phyloP scores from a whole-genome alignment of 2,113 vertebrate species.

The Puffinus mauretanicus region DNA sequence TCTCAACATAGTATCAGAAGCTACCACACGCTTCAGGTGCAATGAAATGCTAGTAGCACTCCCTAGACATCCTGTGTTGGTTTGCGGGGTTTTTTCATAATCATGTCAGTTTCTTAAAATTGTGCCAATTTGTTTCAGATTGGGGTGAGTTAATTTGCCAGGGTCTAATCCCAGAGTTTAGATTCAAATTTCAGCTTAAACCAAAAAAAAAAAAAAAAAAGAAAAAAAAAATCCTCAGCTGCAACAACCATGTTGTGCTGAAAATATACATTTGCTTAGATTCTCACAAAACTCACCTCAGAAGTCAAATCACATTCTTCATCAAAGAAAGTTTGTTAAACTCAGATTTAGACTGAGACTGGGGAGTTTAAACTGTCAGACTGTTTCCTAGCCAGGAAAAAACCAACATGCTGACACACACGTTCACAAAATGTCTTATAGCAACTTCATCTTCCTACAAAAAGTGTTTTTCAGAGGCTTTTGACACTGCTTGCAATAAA shows the following conservation, averaged over 20 bases:
- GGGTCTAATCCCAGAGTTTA: background rate
- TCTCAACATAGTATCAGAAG: background rate
- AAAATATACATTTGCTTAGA: background rate
- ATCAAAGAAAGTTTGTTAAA: background rate
- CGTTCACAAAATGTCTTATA: background rate
- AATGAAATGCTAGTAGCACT: background rate
- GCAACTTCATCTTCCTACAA: background rate
- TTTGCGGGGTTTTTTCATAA: background rate
- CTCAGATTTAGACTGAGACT: background rate
- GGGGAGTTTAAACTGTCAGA: background rate
- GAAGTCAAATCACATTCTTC: background rate
- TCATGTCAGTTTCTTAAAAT: background rate
- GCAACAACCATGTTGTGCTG: background rate
- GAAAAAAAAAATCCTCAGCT: background rate
- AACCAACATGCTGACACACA: background rate
- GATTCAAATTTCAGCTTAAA: background rate
- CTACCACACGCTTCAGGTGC: background rate
- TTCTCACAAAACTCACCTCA: background rate
- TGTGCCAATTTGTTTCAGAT: background rate
- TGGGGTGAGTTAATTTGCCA: background rate
- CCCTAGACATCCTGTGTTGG: background rate
- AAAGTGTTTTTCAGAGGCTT: conserved; percentile 8
- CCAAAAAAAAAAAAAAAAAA: background rate
- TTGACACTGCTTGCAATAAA: background rate
- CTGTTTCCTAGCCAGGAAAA: background rate